Percentiles rank a stretch among this genome's conserved stretches.
Conservation (phyloP, 1,140 invertebrate genomes). For the Saxidomus purpurata region DNA sequence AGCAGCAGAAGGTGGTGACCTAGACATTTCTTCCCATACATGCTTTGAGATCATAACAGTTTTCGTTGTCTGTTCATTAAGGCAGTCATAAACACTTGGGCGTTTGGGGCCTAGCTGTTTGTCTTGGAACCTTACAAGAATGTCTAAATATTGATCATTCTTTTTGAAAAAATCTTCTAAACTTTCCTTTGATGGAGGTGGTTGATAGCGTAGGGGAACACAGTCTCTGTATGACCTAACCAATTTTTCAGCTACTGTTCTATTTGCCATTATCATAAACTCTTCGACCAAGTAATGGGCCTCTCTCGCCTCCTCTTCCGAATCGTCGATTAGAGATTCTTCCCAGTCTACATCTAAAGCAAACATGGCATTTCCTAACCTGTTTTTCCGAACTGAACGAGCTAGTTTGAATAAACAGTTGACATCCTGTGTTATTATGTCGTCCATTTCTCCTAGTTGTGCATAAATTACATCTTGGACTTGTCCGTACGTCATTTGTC, state of each 20-base stretch:
- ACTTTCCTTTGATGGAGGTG: constrained; percentile 62
- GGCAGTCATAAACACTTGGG: background rate
- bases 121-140: constrained; percentile 67
- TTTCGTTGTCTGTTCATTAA: constrained; percentile 32
- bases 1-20: constrained; percentile 93
- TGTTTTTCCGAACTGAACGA: constrained; percentile 63
- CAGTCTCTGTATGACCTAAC: constrained; percentile 24
- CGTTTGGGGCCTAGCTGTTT: constrained; percentile 5
- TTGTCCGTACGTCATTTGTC: constrained; percentile 75
- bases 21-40: constrained; percentile 91
- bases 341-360: constrained; percentile 65
- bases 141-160: constrained; percentile 51
- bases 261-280: constrained; percentile 66
- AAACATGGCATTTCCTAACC: constrained; percentile 71
- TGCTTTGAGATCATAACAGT: constrained; percentile 49
- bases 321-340: constrained; percentile 53
- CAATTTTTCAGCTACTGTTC: constrained; percentile 34
- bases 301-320: constrained; percentile 70
- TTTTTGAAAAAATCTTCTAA: constrained; percentile 64
- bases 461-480: constrained; percentile 73
- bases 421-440: constrained; percentile 60
- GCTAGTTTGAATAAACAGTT: constrained; percentile 70
- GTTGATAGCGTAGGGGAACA: constrained; percentile 68
- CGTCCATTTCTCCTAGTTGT: background rate
- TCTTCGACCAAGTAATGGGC: constrained; percentile 82